Base-by-base conservation (phyloP, 2,113 vertebrate genomes). In the Cyprinodon variegatus region DNA sequence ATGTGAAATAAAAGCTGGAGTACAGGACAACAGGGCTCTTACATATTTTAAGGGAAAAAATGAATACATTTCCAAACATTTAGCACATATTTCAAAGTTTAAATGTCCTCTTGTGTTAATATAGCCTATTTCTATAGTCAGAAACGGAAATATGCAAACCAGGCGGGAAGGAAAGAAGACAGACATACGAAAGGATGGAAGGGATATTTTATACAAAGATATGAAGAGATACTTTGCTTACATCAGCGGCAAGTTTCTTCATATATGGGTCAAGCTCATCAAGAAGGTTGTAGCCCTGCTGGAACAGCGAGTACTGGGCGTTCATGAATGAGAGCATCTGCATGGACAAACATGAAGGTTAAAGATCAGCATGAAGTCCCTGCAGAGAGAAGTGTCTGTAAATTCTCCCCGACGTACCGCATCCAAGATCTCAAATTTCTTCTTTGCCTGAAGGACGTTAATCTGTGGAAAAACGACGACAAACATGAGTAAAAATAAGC, bases 241-340 rank as follows among this genome's bases (percentile, higher is more conserved):
- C 98, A 96, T 99, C 96, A 0, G 96, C 93, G 0, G 97, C 97
- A 81, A 99, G 85, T 71, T 96, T 97, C 92, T 98, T 98, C 97
- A 98, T 98, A 91, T 99, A 98, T 4, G 98, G 98, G 71, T 99
- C 95, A 7, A 99, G 93, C 83, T 97, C 95, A 39, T 98, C 96
- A 70, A 99, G 95, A 60, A 99, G 95, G 90, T 94, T 95, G 83
- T 96, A 97, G 73, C 98, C 97, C 90, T 99, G 97, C 93, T 98
- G 96, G 90, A 98, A 99, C 40, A 99, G 97, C 20, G 96, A 96
- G 87, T 96, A 95, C 94, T 99, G 98, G 70, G 97, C 97, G 0
- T 97, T 96, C 98, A 99, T 99, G 91, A 97, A 99, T 0, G 97
- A 98, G 88, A 99, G 86, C 97, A 99, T 98, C 98, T 99, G 94